Evolutionary conservation across 2,888 invertebrate genomes (phyloP), one percentile per base, ranked within the genome.

Genomic region (Zelleria hepariella): DNA sequence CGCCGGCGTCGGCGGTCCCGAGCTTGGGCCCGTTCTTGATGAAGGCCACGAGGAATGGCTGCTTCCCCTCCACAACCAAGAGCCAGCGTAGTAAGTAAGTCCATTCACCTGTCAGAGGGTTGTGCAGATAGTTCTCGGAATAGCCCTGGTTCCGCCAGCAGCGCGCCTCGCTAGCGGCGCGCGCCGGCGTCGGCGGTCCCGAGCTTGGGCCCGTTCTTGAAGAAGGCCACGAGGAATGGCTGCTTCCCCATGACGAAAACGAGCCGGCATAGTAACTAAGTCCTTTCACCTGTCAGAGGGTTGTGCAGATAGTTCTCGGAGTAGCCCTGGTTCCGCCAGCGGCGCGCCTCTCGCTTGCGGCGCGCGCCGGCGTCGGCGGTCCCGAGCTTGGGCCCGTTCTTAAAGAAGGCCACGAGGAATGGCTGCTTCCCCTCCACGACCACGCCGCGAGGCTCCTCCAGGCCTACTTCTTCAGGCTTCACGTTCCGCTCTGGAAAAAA

Each of bases 41-140:
- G 79, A 96, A 98, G 0, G 95, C 96, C 10, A 97, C 97, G 91
- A 98, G 91, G 78, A 98, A 98, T 0, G 98, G 96, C 74, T 97
- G 96, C 68, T 94, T 94, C 64, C 95, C 95, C 69, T n/a, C n/a
- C n/a, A n/a, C n/a, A n/a, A n/a, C n/a, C n/a, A n/a, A n/a, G n/a
- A n/a, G n/a, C n/a, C n/a, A n/a, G n/a, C n/a, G n/a, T n/a, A n/a
- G n/a, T n/a, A n/a, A n/a, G n/a, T n/a, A n/a, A n/a, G n/a, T n/a
- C n/a, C n/a, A n/a, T n/a, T 66, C 68, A 90, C 91, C 91, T 68
- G 88, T 90, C 27, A 91, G 82, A 49, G 91, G 91, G 74, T 91
- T 91, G 64, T 82, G 85, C 53, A 88, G 71, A 68, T 90, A 90
- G 68, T 91, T 90, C 62, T 87, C 89, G 0, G 88, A 82, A 63